Evolutionary conservation across 1,140 invertebrate species (phyloP).

Genomic region (Bombus terrestris): DNA sequence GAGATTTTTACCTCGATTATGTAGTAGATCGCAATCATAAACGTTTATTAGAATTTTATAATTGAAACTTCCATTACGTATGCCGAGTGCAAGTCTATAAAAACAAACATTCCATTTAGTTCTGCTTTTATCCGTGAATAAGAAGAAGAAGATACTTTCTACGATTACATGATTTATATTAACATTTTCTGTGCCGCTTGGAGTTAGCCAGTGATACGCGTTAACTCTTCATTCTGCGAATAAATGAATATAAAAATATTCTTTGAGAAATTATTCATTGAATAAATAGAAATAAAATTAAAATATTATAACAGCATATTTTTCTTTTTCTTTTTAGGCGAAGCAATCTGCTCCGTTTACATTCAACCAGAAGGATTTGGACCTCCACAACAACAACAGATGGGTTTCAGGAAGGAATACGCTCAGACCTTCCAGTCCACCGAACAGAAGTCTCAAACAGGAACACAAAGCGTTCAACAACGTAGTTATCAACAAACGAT

Average conservation of each 20-base stretch:
- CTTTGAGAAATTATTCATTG: too few relatives aligned
- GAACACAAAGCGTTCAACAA: constrained; percentile 82
- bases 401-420: constrained; percentile 83
- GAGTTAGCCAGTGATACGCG: not conserved
- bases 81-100: not conserved
- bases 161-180: not conserved
- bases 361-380: constrained; percentile 95
- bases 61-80: not conserved
- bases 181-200: not conserved
- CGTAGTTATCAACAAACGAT: constrained; percentile 83
- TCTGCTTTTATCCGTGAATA: not conserved
- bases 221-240: not conserved
- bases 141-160: not conserved
- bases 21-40: not conserved
- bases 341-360: constrained; percentile 96
- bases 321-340: constrained; percentile 81
- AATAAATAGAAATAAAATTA: too few relatives aligned
- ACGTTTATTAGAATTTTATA: not conserved
- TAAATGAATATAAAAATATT: too few relatives aligned
- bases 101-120: not conserved
- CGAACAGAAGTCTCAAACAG: constrained; percentile 83
- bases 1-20: too few relatives aligned
- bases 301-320: not conserved
- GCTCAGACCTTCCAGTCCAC: constrained; percentile 83
- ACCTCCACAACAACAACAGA: constrained; percentile 85